phyloP scores from a whole-genome alignment of 35 echinoderm and acorn worm genomes.

The Amphiura filiformis region DNA sequence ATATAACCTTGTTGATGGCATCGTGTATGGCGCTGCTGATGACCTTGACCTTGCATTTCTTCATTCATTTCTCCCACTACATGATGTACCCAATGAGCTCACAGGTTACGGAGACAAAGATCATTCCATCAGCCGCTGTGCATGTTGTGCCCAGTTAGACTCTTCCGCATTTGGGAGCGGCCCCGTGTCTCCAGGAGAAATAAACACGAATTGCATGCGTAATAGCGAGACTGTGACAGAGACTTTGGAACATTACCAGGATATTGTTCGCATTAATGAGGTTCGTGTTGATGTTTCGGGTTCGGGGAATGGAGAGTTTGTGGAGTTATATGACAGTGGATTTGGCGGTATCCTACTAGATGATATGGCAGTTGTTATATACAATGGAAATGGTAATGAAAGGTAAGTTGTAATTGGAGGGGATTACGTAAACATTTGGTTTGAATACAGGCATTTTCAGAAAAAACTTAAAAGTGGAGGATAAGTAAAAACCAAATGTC shows the following conservation, averaged over 20 bases:
- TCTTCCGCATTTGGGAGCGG: constrained; percentile 57
- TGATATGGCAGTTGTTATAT: constrained; percentile 43
- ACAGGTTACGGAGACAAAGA: neutral
- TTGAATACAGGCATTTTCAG: too few relatives aligned
- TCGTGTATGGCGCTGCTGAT: constrained; percentile 45
- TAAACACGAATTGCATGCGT: constrained; percentile 58
- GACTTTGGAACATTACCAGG: constrained; percentile 49
- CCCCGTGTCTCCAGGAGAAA: constrained; percentile 36
- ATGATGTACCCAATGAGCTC: constrained; percentile 43
- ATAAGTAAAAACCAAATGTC: too few relatives aligned
- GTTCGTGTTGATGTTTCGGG: constrained; percentile 30
- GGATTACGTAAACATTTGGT: too few relatives aligned
- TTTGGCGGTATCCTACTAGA: constrained; percentile 57
- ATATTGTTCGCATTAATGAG: constrained; percentile 79
- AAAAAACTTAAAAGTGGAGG: too few relatives aligned
- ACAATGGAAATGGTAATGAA: constrained; percentile 38
- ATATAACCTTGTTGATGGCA: constrained; percentile 61
- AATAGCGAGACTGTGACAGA: constrained; percentile 64
- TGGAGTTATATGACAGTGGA: constrained; percentile 87
- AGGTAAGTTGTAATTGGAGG: neutral
- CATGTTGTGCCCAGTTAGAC: constrained; percentile 47
- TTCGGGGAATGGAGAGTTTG: constrained; percentile 39
- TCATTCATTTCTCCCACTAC: constrained; percentile 40
- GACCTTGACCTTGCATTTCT: constrained; percentile 16
- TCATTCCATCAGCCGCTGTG: constrained; percentile 79